phyloP scores from a whole-genome alignment of 2,113 vertebrate species.

The Festucalex cinctus region DNA sequence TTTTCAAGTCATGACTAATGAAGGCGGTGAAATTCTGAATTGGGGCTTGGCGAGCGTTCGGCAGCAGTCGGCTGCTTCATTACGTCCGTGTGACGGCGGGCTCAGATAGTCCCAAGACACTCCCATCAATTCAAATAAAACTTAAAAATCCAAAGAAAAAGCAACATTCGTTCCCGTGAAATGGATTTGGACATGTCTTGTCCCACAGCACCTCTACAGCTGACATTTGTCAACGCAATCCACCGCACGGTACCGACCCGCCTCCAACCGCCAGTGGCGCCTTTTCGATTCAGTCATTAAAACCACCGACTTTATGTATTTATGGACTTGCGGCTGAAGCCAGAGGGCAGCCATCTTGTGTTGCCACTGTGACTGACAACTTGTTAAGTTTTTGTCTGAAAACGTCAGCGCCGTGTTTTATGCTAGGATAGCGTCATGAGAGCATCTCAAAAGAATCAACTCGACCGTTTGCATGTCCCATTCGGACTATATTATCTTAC shows the following conservation, averaged over 20 bases:
- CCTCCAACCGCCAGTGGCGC: not conserved
- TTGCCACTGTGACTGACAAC: too few relatives aligned
- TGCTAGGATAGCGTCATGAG: too few relatives aligned
- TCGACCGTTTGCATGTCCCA: too few relatives aligned
- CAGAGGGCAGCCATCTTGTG: too few relatives aligned
- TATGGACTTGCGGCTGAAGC: too few relatives aligned
- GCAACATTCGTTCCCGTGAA: constrained; percentile 40
- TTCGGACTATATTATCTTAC: too few relatives aligned
- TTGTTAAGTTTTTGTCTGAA: too few relatives aligned
- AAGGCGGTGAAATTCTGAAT: constrained; percentile 51
- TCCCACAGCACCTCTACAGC: constrained; percentile 50
- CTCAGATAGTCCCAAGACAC: constrained; percentile 40
- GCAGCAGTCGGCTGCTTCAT: constrained; percentile 63
- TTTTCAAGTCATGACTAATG: constrained; percentile 46
- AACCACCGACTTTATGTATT: too few relatives aligned
- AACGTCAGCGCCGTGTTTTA: too few relatives aligned
- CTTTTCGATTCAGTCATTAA: too few relatives aligned
- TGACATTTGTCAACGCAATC: not conserved
- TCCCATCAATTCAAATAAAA: too few relatives aligned
- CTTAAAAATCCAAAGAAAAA: constrained; percentile 22
- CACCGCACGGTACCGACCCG: not conserved
- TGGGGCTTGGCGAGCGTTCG: constrained; percentile 49
- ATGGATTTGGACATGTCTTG: constrained; percentile 5
- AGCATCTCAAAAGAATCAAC: too few relatives aligned
- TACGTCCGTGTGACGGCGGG: constrained; percentile 45